phyloP scores from a whole-genome alignment of 2,797 vertebrate species.

The Rhabdomys pumilio region DNA sequence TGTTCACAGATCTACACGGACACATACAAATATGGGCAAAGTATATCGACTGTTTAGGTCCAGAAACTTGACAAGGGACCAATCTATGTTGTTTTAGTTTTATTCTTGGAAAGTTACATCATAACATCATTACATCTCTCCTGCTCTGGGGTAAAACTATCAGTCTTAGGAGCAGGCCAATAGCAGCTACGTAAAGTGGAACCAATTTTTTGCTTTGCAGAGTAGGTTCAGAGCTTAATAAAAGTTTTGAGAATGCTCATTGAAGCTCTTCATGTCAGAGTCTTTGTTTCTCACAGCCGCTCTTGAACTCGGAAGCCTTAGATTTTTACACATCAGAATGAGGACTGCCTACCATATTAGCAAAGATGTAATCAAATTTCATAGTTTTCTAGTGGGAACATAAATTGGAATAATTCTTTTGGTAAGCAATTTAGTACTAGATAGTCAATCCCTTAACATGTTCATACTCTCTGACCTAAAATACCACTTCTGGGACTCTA shows the following conservation, averaged over 20 bases:
- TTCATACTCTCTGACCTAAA: constrained; percentile 74
- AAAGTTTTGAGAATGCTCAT: constrained; percentile 18
- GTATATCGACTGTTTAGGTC: background rate
- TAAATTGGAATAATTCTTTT: constrained; percentile 77
- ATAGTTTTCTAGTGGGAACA: constrained; percentile 67
- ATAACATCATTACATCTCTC: background rate
- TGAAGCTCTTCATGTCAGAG: background rate
- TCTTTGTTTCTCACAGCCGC: background rate
- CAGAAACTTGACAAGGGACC: background rate
- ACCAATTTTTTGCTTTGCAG: constrained; percentile 2
- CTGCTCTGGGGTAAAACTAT: background rate
- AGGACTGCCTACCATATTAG: constrained; percentile 66
- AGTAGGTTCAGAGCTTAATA: background rate
- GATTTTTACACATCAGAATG: constrained; percentile 2
- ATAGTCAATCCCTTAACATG: constrained; percentile 66
- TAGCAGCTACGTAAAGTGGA: background rate
- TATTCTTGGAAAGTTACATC: background rate
- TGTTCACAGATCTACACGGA: background rate
- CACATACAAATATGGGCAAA: background rate
- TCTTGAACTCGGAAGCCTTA: constrained; percentile 46
- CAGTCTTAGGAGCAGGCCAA: background rate
- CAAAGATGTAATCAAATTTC: constrained; percentile 69
- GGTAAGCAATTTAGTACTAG: constrained; percentile 69
- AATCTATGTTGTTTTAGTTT: constrained; percentile 10
- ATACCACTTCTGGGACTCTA: constrained; percentile 67